These are phyloP conservation scores for Parnassius mnemosyne DNA, from an alignment of 2,888 invertebrate genomes.

Conservation along the genomic window DNA sequence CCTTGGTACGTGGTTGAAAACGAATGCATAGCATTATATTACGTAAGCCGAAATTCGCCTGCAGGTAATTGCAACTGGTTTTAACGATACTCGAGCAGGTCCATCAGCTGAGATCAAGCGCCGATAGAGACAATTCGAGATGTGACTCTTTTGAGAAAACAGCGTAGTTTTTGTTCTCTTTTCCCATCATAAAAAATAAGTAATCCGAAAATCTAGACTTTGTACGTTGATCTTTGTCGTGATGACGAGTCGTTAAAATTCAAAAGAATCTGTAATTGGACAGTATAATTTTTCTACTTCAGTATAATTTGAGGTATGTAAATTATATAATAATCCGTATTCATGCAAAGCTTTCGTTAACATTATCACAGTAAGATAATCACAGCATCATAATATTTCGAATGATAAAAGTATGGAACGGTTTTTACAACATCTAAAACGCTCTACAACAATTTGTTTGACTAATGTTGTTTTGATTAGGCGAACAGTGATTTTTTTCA, in stretches of 20 bases:
- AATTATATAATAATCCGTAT: not conserved
- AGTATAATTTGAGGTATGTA: not conserved
- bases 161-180: constrained; percentile 23
- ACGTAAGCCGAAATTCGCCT: constrained; percentile 58
- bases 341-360: not conserved
- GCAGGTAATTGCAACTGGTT: constrained; percentile 68
- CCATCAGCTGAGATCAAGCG: constrained; percentile 50
- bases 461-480: constrained; percentile 75
- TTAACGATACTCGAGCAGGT: constrained; percentile 47
- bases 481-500: constrained; percentile 61
- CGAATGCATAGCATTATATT: constrained; percentile 57
- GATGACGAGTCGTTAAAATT: constrained; percentile 25
- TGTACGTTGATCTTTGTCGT: constrained; percentile 26
- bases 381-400: not conserved
- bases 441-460: constrained; percentile 49
- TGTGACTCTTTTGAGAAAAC: constrained; percentile 40
- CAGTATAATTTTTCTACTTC: constrained; percentile 29
- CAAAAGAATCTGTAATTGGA: constrained; percentile 34
- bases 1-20: constrained; percentile 55
- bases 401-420: not conserved
- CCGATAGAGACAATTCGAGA: constrained; percentile 42
- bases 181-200: constrained; percentile 28
- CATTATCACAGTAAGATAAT: not conserved
- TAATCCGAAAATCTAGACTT: constrained; percentile 29
- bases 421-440: constrained; percentile 40